Conservation (phyloP, 2,888 invertebrate species). For the Mesochorus sp. region DNA sequence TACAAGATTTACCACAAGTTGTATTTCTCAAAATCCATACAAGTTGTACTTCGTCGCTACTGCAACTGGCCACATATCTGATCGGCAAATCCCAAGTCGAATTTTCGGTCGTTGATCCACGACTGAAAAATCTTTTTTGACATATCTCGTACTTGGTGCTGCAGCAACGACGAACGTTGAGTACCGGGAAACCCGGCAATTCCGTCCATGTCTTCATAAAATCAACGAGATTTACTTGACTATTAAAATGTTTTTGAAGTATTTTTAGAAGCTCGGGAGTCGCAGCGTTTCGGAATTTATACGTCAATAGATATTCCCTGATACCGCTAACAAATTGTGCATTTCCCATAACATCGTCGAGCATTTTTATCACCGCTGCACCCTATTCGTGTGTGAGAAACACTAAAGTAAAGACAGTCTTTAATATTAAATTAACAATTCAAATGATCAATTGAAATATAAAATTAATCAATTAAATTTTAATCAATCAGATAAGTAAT, state of each 20-base stretch:
- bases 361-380: slow-evolving; percentile 67
- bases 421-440: background rate
- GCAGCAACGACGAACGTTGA: slow-evolving; percentile 52
- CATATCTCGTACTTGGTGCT: slow-evolving; percentile 39
- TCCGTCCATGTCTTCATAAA: slow-evolving; percentile 65
- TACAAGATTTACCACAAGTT: slow-evolving; percentile 62
- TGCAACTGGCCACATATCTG: slow-evolving; percentile 63
- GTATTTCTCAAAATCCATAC: slow-evolving; percentile 66
- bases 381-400: slow-evolving; percentile 54
- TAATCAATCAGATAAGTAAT: background rate
- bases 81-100: slow-evolving; percentile 68
- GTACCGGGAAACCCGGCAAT: slow-evolving; percentile 66
- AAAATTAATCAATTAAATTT: background rate
- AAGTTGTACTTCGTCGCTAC: slow-evolving; percentile 53
- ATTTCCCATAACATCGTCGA: slow-evolving; percentile 63
- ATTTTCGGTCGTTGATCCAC: slow-evolving; percentile 35
- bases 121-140: slow-evolving; percentile 45
- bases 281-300: slow-evolving; percentile 65
- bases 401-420: background rate
- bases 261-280: slow-evolving; percentile 65
- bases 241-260: slow-evolving; percentile 48
- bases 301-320: slow-evolving; percentile 60
- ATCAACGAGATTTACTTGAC: slow-evolving; percentile 55
- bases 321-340: slow-evolving; percentile 60
- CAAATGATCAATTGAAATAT: background rate